Base-by-base conservation (phyloP, 2,888 invertebrate genomes). In the Hydroisotoma schaefferi region DNA sequence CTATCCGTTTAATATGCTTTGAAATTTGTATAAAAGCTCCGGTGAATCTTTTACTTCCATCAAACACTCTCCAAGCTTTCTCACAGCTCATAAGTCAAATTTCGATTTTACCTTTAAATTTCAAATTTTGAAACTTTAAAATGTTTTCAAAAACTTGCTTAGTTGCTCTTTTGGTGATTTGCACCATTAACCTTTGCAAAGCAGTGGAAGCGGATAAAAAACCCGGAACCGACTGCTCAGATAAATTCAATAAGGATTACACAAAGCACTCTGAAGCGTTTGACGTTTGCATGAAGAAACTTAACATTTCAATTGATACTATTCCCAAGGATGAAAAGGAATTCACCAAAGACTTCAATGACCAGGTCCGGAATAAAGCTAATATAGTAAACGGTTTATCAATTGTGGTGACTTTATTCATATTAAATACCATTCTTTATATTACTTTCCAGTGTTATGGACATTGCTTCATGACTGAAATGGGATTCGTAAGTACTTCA, bases 401-500 rank as follows among this genome's bases (percentile, higher is more conserved):
- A n/a, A 37, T 22, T 40, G 10, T 6, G 33, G 27, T 26, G 5
- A 27, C 8, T n/a, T 18, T 29, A 3, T 27, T 27, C 10, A 27
- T 49, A 10, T 49, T 18, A n/a, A 28, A 18, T 26, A 10, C 27
- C 8, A 18, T 49, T 49, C 28, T 28, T 10, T 49, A 22, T 27
- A 28, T 6, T 2, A 27, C 18, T 28, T 37, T 59, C 38, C 37
- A 64, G 64, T 64, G 64, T 29, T 64, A 58, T 49, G 61, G 55
- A 33, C 61, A 64, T 48, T 64, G 64, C 20, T 59, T 64, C 22
- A 48, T 64, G 29, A 22, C 47, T 23, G 61, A 61, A 23, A 49
- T 64, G 48, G 57, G 57, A 46, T 52, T 64, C 52, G 64, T 64
- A 58, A 58, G 58, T 46, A n/a, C n/a, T n/a, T n/a, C 4, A 57